phyloP scores from a whole-genome alignment of 2,113 vertebrate species.

The Dissostichus mawsoni region DNA sequence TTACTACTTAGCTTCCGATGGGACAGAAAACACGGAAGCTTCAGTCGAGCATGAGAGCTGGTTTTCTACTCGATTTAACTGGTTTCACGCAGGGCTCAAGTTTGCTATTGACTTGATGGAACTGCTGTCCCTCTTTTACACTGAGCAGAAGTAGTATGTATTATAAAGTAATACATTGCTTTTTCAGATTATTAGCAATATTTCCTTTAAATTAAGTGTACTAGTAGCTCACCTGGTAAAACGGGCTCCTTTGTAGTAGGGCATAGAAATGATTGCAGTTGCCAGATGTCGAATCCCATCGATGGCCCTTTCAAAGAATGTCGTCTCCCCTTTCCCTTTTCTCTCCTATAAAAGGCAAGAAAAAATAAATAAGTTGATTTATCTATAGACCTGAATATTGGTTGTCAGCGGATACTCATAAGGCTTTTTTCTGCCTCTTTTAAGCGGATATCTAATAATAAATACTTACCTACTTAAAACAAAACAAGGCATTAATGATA shows the following conservation, averaged over 20 bases:
- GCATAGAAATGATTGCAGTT: no score
- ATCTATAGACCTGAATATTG: neutral
- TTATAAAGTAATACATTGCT: neutral
- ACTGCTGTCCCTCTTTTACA: neutral
- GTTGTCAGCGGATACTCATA: neutral
- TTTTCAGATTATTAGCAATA: neutral
- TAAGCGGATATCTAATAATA: neutral
- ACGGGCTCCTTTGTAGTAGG: no score
- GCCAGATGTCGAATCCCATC: no score
- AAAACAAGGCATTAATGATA: neutral
- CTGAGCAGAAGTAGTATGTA: neutral
- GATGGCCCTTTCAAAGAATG: no score
- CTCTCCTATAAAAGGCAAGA: neutral
- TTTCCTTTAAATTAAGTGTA: neutral
- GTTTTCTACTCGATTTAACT: constrained; percentile 71
- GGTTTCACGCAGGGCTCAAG: constrained; percentile 28
- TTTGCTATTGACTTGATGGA: constrained; percentile 39
- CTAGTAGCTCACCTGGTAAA: no score
- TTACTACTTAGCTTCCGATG: constrained; percentile 43
- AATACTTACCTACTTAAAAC: neutral
- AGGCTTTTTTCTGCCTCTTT: neutral
- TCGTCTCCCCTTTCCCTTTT: no score
- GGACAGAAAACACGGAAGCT: constrained; percentile 55
- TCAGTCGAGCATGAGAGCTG: constrained; percentile 62
- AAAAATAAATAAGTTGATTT: neutral